phyloP scores from a whole-genome alignment of 2,797 vertebrate genomes.

The Hozukius guyotensis region DNA sequence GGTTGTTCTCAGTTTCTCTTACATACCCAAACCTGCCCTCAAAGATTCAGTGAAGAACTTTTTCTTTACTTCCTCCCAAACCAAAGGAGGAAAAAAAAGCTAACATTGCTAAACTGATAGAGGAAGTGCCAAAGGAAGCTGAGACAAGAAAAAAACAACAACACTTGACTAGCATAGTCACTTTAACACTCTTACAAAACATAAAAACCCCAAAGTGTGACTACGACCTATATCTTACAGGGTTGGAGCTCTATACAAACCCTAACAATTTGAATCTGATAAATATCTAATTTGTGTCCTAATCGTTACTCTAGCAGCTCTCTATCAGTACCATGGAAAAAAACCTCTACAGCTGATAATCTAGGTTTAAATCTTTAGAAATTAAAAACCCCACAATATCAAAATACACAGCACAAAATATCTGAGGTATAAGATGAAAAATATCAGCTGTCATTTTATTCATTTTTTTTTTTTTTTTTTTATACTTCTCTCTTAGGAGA shows the following conservation, averaged over 20 bases:
- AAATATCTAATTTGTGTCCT: constrained; percentile 69
- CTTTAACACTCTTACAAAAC: constrained; percentile 91
- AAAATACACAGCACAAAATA: constrained; percentile 99
- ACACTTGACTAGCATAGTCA: constrained; percentile 88
- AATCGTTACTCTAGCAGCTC: constrained; percentile 86
- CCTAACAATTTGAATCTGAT: constrained; percentile 87
- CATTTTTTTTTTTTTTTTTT: constrained; percentile 31
- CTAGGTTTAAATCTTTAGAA: constrained; percentile 92
- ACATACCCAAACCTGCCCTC: neutral
- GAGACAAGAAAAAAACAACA: constrained; percentile 84
- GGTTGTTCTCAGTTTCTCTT: constrained; percentile 26
- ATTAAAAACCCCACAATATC: constrained; percentile 99
- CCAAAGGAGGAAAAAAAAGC: constrained; percentile 49
- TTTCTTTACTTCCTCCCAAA: constrained; percentile 9
- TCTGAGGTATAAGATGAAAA: constrained; percentile 99
- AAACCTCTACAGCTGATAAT: constrained; percentile 93
- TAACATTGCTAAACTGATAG: constrained; percentile 66
- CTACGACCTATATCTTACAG: constrained; percentile 91
- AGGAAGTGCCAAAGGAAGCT: constrained; percentile 69
- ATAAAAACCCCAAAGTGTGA: constrained; percentile 87
- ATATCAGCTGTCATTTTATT: constrained; percentile 84
- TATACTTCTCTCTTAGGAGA: constrained; percentile 87
- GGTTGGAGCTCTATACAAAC: constrained; percentile 90
- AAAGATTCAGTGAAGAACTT: neutral
- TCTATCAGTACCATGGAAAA: constrained; percentile 92